Evolutionary conservation across 2,797 vertebrate genomes (phyloP), one percentile per base, ranked within the genome.

Genomic region (Sebastes umbrosus): DNA sequence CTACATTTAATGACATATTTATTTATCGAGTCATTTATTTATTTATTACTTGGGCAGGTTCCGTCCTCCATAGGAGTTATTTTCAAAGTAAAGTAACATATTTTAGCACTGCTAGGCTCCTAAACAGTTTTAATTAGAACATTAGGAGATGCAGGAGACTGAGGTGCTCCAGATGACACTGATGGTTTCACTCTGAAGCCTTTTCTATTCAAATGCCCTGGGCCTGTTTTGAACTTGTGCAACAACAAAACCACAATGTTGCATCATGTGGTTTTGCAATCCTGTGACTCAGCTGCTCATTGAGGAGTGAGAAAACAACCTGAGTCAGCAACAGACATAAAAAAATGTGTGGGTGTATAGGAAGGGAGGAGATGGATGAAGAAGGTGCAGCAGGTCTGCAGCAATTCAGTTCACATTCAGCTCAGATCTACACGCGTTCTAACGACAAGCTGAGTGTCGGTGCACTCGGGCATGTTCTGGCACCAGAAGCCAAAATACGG

Each of bases 251-350:
- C 50, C 55, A 50, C 63, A n/a, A 10, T 2, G 57, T 9, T 73
- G 22, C 80, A 39, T 58, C 39, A 67, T 27, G 39, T 25, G 10
- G 36, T 18, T 70, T 13, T 58, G 29, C 13, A 2, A n/a, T 34
- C 82, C 34, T 80, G 58, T 85, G 80, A 88, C 69, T 72, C 82
- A 84, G 73, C 46, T n/a, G 55, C 69, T 74, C 18, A 4, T 31
- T 11, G n/a, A 39, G n/a, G n/a, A 27, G 20, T 1, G 27, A 14
- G 29, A 64, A 60, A 32, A 1, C 36, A 8, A 3, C 34, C 58
- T 25, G 68, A 68, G 31, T 4, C 11, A 24, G 14, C 13, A 34
- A 20, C n/a, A 13, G 8, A 16, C 29, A 43, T 24, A 2, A 20
- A 31, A n/a, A n/a, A 18, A 36, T 29, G 58, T 18, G 5, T 3